Conservation (phyloP, 2,113 vertebrate genomes). For the Sceloporus undulatus region DNA sequence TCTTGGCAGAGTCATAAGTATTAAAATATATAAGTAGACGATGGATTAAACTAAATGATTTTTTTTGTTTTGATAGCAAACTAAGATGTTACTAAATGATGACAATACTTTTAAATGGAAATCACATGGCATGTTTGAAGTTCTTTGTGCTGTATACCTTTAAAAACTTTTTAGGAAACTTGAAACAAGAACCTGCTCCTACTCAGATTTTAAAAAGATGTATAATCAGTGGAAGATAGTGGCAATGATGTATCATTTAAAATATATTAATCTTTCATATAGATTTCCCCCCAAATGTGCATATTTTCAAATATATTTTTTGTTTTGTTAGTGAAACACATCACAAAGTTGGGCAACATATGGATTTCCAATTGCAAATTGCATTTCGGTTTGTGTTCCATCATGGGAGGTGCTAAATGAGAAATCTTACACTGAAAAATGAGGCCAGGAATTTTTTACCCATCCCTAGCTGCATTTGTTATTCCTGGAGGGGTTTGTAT, state of each 20-base stretch:
- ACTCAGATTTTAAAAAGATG: not conserved
- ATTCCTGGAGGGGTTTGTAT: slow-evolving; percentile 4
- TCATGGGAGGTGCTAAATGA: not conserved
- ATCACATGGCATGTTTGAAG: not conserved
- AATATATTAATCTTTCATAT: no score
- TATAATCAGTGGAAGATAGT: not conserved
- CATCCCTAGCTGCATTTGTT: not conserved
- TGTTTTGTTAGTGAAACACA: not conserved
- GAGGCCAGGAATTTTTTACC: not conserved
- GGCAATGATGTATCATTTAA: not conserved
- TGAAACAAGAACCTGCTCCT: not conserved
- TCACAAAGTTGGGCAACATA: no score
- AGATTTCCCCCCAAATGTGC: not conserved
- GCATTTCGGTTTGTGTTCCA: not conserved
- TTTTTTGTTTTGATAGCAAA: not conserved
- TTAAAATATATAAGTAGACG: no score
- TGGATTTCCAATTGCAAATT: not conserved
- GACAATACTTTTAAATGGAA: not conserved
- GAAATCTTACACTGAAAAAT: not conserved
- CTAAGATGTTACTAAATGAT: not conserved
- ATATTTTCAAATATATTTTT: not conserved
- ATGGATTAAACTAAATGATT: no score
- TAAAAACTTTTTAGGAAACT: not conserved
- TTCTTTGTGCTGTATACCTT: not conserved
- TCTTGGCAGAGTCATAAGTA: no score